phyloP scores from a whole-genome alignment of 2,113 vertebrate species.

The Python bivittatus region DNA sequence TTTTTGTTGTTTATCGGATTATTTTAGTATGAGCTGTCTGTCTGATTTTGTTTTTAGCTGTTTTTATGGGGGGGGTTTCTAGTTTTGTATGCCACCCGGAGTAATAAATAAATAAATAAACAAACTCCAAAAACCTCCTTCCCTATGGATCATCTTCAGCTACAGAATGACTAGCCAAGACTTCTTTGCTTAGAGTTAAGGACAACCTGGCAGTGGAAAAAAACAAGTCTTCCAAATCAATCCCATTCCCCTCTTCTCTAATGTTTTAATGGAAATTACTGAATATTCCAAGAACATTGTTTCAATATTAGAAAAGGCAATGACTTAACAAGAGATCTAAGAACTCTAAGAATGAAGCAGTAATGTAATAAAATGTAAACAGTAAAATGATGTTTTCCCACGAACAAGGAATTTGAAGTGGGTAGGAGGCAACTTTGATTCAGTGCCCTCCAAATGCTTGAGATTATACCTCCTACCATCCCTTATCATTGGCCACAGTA shows the following conservation, averaged over 20 bases:
- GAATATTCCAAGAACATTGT: not conserved
- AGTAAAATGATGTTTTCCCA: not conserved
- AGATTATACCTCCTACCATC: too few relatives aligned
- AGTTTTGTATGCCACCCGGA: not conserved
- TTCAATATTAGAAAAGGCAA: not conserved
- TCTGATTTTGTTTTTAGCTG: not conserved
- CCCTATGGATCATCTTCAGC: not conserved
- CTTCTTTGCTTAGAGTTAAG: not conserved
- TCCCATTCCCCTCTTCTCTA: not conserved
- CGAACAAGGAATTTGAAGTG: not conserved
- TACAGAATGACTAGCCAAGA: not conserved
- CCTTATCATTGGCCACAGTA: not conserved
- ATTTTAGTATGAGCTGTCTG: not conserved
- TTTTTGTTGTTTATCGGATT: not conserved
- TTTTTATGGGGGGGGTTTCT: not conserved
- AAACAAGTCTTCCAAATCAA: not conserved
- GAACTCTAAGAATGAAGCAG: not conserved
- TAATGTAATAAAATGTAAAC: not conserved
- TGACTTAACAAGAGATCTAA: not conserved
- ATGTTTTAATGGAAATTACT: not conserved
- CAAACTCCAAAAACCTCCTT: not conserved
- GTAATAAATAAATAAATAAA: not conserved
- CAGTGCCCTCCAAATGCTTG: too few relatives aligned
- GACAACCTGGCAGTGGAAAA: not conserved
- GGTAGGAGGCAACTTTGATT: not conserved